phyloP scores from a whole-genome alignment of 2,888 invertebrate species.

The Subacronicta megacephala region DNA sequence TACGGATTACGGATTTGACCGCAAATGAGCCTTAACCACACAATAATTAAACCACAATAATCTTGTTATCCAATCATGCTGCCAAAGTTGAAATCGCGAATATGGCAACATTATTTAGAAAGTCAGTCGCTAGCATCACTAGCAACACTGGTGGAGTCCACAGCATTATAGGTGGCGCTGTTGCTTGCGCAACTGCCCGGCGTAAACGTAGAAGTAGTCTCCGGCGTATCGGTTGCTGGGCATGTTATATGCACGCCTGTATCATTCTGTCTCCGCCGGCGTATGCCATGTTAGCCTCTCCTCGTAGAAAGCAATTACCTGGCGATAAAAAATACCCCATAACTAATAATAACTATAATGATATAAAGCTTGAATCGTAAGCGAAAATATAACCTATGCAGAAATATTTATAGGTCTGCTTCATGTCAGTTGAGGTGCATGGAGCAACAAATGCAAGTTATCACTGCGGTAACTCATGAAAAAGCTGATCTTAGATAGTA shows the following conservation, averaged over 20 bases:
- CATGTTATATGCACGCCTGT: slow-evolving; percentile 32
- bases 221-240: slow-evolving; percentile 36
- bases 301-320: slow-evolving; percentile 98
- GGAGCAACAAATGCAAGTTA: too few relatives aligned
- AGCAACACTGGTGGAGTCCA: slow-evolving; percentile 15
- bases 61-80: slow-evolving; percentile 29
- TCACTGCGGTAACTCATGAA: too few relatives aligned
- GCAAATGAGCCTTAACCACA: slow-evolving; percentile 10
- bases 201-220: slow-evolving; percentile 34
- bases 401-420: too few relatives aligned
- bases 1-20: slow-evolving; percentile 20
- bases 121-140: slow-evolving; percentile 6
- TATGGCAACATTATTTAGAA: slow-evolving; percentile 44
- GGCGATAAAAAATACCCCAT: slow-evolving; percentile 34
- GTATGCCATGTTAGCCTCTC: slow-evolving; percentile 98
- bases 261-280: slow-evolving; percentile 86
- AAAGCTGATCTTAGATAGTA: too few relatives aligned
- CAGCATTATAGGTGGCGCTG: slow-evolving; percentile 29
- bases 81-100: slow-evolving; percentile 41
- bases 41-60: slow-evolving; percentile 26
- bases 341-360: too few relatives aligned
- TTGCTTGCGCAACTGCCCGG: slow-evolving; percentile 29
- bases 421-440: too few relatives aligned
- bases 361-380: too few relatives aligned
- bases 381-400: too few relatives aligned